A percentile compares a stretch with the other conserved stretches of the same genome.
Conservation (phyloP, 2,888 invertebrate species). For the Epinotia ramella region DNA sequence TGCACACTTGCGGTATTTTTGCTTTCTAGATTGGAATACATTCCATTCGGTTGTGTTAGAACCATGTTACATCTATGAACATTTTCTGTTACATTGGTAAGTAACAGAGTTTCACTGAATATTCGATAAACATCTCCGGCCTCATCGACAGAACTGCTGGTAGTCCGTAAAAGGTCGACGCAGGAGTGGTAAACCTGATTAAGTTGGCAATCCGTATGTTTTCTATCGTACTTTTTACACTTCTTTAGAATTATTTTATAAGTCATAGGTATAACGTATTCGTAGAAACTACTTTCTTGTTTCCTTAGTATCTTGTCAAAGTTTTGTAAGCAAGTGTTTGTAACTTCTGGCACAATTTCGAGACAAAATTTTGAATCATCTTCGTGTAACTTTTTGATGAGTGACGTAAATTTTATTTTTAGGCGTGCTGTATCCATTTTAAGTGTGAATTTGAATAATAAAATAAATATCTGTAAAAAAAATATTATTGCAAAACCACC, state of each 20-base stretch:
- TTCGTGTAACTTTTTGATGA: conserved; percentile 59
- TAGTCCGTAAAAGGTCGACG: conserved; percentile 64
- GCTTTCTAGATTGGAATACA: conserved; percentile 9
- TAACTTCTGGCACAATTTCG: conserved; percentile 74
- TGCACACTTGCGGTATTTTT: conserved; percentile 9
- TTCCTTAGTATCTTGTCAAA: conserved; percentile 70
- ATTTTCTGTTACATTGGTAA: conserved; percentile 51
- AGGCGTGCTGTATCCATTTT: conserved; percentile 68
- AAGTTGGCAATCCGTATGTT: background rate
- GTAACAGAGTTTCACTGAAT: conserved; percentile 65
- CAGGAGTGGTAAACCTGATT: conserved; percentile 74
- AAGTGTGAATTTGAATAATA: conserved; percentile 50
- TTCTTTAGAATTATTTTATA: conserved; percentile 71
- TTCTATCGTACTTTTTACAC: conserved; percentile 38
- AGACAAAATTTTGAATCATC: conserved; percentile 64
- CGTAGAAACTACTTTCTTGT: conserved; percentile 60
- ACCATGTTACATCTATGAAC: conserved; percentile 47
- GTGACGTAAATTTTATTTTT: conserved; percentile 69
- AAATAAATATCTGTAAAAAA: conserved; percentile 43
- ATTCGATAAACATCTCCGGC: conserved; percentile 61
- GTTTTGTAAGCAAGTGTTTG: conserved; percentile 65
- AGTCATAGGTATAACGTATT: conserved; percentile 73
- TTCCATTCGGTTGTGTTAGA: conserved; percentile 34
- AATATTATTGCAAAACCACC: background rate
- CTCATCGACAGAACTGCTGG: conserved; percentile 51